Evolutionary conservation across 2,113 vertebrate species (phyloP), one percentile per base, ranked within the genome.

Genomic region (Hydrochoerus hydrochaeris): DNA sequence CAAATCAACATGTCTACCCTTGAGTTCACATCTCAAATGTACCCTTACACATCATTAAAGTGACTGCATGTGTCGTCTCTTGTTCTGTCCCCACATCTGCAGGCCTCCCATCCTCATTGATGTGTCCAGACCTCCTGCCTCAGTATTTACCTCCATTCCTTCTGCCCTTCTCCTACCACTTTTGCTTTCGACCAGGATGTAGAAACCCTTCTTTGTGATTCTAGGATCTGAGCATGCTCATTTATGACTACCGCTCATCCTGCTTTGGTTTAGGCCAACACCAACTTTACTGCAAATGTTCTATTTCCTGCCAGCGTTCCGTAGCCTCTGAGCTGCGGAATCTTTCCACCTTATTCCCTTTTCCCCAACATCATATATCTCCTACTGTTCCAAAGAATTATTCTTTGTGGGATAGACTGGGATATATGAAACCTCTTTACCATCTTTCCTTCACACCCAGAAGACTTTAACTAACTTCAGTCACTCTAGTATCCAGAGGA

Each of bases 21-120:
- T n/a, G 54, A 89, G 75, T 57, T 67, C 7, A 5, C 30, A 46
- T 63, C 22, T 44, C 44, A 93, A 46, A 67, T n/a, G 46, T 5
- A 38, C n/a, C 46, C 17, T 30, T 41, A 0, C 13, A 2, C 7
- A 13, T n/a, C 35, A 3, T 28, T 73, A 65, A n/a, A 1, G 44
- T 46, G 0, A 5, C 62, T 22, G 44, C 85, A 7, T 17, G 13
- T 24, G 0, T 78, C 20, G 0, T 13, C 28, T 35, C 0, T 52
- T 92, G 41, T 63, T 62, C 44, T n/a, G 26, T 62, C 35, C 24
- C 57, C 35, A 0, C 20, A 2, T 81, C 60, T 22, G 17, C 16
- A 12, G 30, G 62, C 49, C 44, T 69, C 30, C 24, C 17, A 0
- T 52, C n/a, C 49, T 41, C 30, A 5, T 0, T 7, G 1, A 7